These are phyloP conservation scores for Magallana gigas DNA, from an alignment of 1,140 invertebrate species.

Conservation along the genomic window DNA sequence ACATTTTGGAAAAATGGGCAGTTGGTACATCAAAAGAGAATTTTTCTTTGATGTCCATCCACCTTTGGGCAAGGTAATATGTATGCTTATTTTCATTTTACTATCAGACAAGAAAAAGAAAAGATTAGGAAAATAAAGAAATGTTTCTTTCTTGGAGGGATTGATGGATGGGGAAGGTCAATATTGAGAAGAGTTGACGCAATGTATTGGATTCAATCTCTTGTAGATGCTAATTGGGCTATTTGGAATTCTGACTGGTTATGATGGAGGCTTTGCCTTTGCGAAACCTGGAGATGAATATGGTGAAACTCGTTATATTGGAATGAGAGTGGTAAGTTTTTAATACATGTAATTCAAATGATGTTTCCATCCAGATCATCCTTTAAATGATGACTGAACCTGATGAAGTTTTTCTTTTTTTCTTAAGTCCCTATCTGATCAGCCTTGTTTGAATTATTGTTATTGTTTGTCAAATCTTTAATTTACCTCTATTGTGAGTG, in stretches of 20 bases:
- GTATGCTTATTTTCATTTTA: neutral
- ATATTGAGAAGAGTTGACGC: no score
- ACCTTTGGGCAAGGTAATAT: conserved; percentile 93
- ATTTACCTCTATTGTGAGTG: neutral
- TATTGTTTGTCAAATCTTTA: neutral
- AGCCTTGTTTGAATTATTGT: no score
- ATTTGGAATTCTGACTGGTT: conserved; percentile 94
- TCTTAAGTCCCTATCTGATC: no score
- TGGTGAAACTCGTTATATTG: conserved; percentile 89
- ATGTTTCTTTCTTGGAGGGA: no score
- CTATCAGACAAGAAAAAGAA: no score
- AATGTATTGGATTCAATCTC: neutral
- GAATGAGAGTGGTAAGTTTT: conserved; percentile 94
- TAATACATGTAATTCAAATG: neutral
- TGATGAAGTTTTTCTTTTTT: no score
- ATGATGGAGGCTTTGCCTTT: conserved; percentile 97
- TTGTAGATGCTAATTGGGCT: conserved; percentile 95
- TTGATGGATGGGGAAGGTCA: no score
- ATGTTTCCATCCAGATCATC: no score
- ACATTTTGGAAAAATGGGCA: conserved; percentile 99
- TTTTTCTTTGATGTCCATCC: conserved; percentile 99
- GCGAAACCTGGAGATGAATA: conserved; percentile 98
- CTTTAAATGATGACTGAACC: no score
- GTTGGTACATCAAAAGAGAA: conserved; percentile 98
- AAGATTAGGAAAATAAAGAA: no score